A percentile compares a stretch with the other conserved stretches of the same genome.
phyloP scores from a whole-genome alignment of 2,888 invertebrate species.

The Eupsilia transversa region DNA sequence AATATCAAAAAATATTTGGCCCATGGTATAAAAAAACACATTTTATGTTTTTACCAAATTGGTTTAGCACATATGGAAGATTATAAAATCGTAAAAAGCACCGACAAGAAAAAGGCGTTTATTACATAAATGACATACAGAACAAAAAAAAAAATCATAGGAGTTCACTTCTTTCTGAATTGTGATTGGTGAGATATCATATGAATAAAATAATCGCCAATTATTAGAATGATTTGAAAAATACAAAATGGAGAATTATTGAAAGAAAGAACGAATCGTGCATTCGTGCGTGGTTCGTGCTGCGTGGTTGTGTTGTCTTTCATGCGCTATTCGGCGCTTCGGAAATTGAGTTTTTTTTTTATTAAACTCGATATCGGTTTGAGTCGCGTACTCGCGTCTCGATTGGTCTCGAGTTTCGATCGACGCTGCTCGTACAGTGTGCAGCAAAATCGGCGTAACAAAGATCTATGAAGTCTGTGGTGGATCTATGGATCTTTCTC shows the following conservation, averaged over 20 bases:
- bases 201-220: slow-evolving; percentile 23
- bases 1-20: too few species aligned
- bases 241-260: slow-evolving; percentile 33
- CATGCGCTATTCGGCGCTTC: background rate
- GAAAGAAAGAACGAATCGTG: slow-evolving; percentile 16
- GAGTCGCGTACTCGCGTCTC: slow-evolving; percentile 35
- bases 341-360: slow-evolving; percentile 21
- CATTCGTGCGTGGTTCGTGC: background rate
- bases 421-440: slow-evolving; percentile 30
- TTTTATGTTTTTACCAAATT: background rate
- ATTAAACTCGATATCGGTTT: slow-evolving; percentile 39
- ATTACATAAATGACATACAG: too few species aligned
- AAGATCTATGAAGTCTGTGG: slow-evolving; percentile 69
- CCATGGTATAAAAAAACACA: too few species aligned
- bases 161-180: background rate
- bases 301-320: background rate
- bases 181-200: slow-evolving; percentile 23
- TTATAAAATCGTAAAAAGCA: background rate
- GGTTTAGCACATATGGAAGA: background rate
- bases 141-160: slow-evolving; percentile 3
- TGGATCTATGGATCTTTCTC: slow-evolving; percentile 80
- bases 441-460: slow-evolving; percentile 51
- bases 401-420: background rate
- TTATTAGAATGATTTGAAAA: background rate
- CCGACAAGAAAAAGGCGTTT: background rate